Evolutionary conservation across 2,888 invertebrate species (phyloP), one percentile per base, ranked within the genome.

Genomic region (Erynnis tages): DNA sequence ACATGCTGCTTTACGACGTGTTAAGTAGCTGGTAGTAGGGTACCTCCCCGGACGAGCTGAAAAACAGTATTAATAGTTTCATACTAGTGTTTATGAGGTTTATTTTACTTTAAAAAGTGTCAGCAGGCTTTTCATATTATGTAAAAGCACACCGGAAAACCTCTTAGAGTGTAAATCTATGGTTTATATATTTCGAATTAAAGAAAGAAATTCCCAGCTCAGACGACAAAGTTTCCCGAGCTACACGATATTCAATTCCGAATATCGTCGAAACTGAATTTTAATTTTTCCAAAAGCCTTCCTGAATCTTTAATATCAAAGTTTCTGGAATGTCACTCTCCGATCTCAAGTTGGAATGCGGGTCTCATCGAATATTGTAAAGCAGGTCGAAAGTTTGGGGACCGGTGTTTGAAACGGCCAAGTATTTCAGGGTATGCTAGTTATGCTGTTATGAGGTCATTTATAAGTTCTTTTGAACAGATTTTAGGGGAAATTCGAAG

Each of bases 271-370:
- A 34, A 38, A 53, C 44, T 53, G 52, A 53, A 53, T 53, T 44
- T 53, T 54, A 55, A 46, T 54, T 49, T 48, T 54, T 54, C 49
- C 29, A 46, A 54, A 32, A 56, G 35, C 32, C 38, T 35, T 40
- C 21, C 35, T 38, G 44, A 56, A 56, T 53, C 29, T 46, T 58
- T 55, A 54, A 55, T 54, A 54, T 52, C 52, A 54, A 58, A 56
- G 53, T 54, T 54, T 53, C 29, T 16, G 56, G 54, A 55, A 58
- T 61, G 58, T 56, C 53, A 57, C 37, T 19, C 58, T 54, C 43
- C 37, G 57, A 44, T 58, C 58, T 63, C 54, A 54, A 59, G 63
- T 62, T 37, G 37, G 44, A 52, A 44, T 43, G 43, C 43, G 50
- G 35, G 41, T 29, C 23, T 44, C 44, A 21, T 44, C 29, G 23